Evolutionary conservation across 2,113 vertebrate species (phyloP).

Genomic region (Lutjanus erythropterus): DNA sequence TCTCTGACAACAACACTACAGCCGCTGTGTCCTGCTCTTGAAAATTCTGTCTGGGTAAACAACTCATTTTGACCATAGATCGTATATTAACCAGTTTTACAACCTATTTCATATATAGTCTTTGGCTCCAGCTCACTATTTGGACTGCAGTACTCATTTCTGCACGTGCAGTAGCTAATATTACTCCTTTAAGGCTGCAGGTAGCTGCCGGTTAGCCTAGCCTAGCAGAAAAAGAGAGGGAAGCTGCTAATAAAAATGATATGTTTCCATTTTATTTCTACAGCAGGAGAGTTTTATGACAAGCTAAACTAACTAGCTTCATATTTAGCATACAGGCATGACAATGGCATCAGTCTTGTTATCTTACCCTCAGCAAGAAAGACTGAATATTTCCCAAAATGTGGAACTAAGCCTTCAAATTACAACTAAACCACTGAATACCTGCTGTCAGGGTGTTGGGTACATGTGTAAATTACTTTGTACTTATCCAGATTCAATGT

Average conservation of each 20-base stretch:
- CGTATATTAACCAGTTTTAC: too few relatives aligned
- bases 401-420: not conserved
- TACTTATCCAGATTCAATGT: not conserved
- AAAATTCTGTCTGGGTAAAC: too few relatives aligned
- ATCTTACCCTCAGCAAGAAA: not conserved
- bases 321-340: not conserved
- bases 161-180: too few relatives aligned
- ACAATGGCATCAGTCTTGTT: not conserved
- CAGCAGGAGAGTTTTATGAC: not conserved
- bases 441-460: constrained; percentile 1
- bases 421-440: not conserved
- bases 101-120: too few relatives aligned
- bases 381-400: not conserved
- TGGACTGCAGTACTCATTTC: too few relatives aligned
- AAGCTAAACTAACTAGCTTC: not conserved
- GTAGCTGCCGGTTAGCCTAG: not conserved
- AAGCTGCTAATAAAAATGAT: too few relatives aligned
- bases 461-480: not conserved
- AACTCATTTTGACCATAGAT: too few relatives aligned
- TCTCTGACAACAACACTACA: too few relatives aligned
- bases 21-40: too few relatives aligned
- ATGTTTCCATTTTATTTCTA: not conserved
- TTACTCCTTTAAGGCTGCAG: too few relatives aligned
- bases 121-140: too few relatives aligned
- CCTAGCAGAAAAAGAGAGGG: too few relatives aligned